Percentiles rank a stretch among this genome's conserved stretches.
Evolutionary conservation across 2,888 invertebrate species (phyloP).

Genomic region (Phrixothrix hirtus): DNA sequence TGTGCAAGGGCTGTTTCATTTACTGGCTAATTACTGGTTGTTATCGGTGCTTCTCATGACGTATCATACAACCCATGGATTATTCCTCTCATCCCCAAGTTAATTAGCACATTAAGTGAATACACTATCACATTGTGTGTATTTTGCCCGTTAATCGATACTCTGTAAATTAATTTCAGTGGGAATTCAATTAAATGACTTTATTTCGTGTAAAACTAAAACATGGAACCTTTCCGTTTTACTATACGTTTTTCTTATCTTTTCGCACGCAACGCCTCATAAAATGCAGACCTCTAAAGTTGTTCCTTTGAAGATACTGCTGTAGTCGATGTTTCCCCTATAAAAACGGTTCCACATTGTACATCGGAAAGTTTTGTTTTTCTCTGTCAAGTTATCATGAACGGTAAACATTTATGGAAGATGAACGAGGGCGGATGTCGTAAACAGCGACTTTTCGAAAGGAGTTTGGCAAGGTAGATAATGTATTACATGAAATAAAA

Average conservation of each 20-base stretch:
- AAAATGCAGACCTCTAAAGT: conserved; percentile 16
- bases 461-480: conserved; percentile 6
- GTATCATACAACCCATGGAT: conserved; percentile 29
- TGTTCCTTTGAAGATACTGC: conserved; percentile 9
- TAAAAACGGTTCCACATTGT: conserved; percentile 20
- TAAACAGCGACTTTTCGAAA: conserved; percentile 14
- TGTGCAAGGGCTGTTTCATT: conserved; percentile 29
- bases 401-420: conserved; percentile 18
- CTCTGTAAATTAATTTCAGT: conserved; percentile 22
- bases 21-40: conserved; percentile 30
- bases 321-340: conserved; percentile 16
- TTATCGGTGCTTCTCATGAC: conserved; percentile 31
- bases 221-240: conserved; percentile 7
- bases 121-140: conserved; percentile 30
- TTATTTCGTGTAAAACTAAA: too few relatives aligned
- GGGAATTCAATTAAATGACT: conserved; percentile 13
- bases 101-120: conserved; percentile 33
- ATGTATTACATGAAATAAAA: too few relatives aligned
- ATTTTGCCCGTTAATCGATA: conserved; percentile 17
- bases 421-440: conserved; percentile 10
- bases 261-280: conserved; percentile 20
- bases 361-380: conserved; percentile 20
- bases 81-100: conserved; percentile 29
- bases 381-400: conserved; percentile 18
- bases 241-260: conserved; percentile 6